Evolutionary conservation across 92 coral and sea anemone genomes (phyloP), one percentile per base, ranked within the genome.

Genomic region (Hydrozoanthus gracilis): DNA sequence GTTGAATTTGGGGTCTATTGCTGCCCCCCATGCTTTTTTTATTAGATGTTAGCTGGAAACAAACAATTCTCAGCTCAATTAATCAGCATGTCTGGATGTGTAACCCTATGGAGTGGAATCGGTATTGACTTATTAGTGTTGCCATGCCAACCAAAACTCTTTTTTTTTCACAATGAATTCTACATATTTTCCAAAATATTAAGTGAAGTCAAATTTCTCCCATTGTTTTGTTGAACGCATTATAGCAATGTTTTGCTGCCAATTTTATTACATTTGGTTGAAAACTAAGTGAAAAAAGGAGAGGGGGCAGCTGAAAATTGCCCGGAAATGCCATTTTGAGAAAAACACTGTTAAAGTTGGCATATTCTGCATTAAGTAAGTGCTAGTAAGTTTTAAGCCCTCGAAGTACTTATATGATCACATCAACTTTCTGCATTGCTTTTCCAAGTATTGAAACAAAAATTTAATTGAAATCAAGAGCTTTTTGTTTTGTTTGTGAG

Each of bases 61-160:
- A 49, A 47, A 15, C 83, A 62, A 74, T 87, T 69, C 85, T 74
- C 85, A 61, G 73, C 83, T 82, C 79, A 88, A 83, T 88, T 47
- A 83, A 79, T 51, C 91, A 66, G 72, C 69, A 88, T 86, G 86
- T 39, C 86, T 18, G 78, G 61, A 50, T 67, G 88, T 83, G 73
- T 87, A 84, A 82, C 16, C 86, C 91, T 74, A 66, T 89, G 51
- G 91, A 83, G 91, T 50, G 74, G 71, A 78, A 54, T 88, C 68
- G 62, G 91, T 60, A 83, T 89, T 89, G 46, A 52, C 45, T 51
- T n/a, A 35, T 74, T 88, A 35, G 66, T 83, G 88, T 88, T 88
- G 80, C 65, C 80, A 88, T 68, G 82, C 78, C 84, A 83, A 89
- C 68, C 12, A 45, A n/a, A 80, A 52, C 58, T 51, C 69, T 13